Evolutionary conservation across 2,888 invertebrate species (phyloP).

Genomic region (Suillia variegata): DNA sequence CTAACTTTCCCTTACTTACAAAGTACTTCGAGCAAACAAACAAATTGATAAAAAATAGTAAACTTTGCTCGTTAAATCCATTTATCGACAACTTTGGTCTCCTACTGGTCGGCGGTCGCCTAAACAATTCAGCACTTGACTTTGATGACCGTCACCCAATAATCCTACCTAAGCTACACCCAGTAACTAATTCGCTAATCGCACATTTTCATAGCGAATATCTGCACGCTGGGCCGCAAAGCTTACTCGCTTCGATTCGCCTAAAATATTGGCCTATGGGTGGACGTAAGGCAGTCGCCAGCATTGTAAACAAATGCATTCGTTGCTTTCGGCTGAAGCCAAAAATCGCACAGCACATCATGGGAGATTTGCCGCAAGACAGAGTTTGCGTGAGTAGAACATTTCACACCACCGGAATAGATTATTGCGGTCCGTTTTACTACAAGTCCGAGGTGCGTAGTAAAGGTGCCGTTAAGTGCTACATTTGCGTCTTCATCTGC

Average conservation of each 20-base stretch:
- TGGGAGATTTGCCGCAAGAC: constrained; percentile 18
- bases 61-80: constrained; percentile 16
- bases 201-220: constrained; percentile 2
- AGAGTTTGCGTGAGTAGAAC: neutral
- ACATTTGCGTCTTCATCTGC: too few relatives aligned
- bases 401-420: constrained; percentile 20
- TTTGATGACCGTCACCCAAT: too few relatives aligned
- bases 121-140: too few relatives aligned
- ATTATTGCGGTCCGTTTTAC: too few relatives aligned
- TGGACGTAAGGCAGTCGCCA: constrained; percentile 14
- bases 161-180: constrained; percentile 15
- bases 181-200: constrained; percentile 7
- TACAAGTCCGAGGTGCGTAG: too few relatives aligned
- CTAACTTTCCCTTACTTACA: constrained; percentile 3
- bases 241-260: too few relatives aligned
- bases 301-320: constrained; percentile 13
- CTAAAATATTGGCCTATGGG: constrained; percentile 28
- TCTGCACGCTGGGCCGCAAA: constrained; percentile 20
- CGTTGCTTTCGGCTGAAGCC: constrained; percentile 16
- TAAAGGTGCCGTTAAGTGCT: too few relatives aligned
- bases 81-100: constrained; percentile 21
- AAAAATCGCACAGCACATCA: too few relatives aligned
- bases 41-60: too few relatives aligned
- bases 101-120: constrained; percentile 18
- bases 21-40: neutral